Conservation (phyloP, 2,797 vertebrate species). For the Strix occidentalis region DNA sequence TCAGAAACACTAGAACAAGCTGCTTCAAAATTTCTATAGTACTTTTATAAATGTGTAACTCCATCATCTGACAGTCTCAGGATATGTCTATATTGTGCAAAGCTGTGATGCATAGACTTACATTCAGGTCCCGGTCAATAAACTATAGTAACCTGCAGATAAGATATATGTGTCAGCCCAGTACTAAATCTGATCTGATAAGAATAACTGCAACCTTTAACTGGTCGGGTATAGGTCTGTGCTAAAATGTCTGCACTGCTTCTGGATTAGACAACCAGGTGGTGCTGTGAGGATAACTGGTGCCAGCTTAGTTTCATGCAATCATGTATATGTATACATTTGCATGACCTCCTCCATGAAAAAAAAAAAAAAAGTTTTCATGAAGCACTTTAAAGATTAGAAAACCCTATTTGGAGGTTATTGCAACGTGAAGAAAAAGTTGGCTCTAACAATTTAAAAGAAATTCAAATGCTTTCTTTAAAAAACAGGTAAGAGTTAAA, state of each 20-base stretch:
- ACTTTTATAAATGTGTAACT: neutral
- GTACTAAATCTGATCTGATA: neutral
- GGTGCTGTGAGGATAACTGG: neutral
- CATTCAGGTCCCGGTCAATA: neutral
- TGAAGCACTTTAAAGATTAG: neutral
- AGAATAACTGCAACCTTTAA: neutral
- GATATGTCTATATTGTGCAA: neutral
- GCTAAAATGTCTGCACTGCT: neutral
- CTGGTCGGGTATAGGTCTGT: neutral
- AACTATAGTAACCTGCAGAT: neutral
- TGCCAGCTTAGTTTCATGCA: neutral
- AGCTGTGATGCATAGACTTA: neutral
- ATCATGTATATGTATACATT: neutral
- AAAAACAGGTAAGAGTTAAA: neutral
- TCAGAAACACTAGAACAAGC: neutral
- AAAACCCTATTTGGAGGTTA: neutral
- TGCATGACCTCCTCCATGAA: neutral
- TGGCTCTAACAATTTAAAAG: neutral
- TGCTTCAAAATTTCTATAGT: neutral
- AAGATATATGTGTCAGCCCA: neutral
- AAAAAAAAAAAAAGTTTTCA: neutral
- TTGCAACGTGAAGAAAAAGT: neutral
- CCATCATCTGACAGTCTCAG: neutral
- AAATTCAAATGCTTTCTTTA: neutral
- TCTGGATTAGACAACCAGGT: neutral